Evolutionary conservation across 2,797 vertebrate species (phyloP).

Genomic region (Sebastes ruberrimus): DNA sequence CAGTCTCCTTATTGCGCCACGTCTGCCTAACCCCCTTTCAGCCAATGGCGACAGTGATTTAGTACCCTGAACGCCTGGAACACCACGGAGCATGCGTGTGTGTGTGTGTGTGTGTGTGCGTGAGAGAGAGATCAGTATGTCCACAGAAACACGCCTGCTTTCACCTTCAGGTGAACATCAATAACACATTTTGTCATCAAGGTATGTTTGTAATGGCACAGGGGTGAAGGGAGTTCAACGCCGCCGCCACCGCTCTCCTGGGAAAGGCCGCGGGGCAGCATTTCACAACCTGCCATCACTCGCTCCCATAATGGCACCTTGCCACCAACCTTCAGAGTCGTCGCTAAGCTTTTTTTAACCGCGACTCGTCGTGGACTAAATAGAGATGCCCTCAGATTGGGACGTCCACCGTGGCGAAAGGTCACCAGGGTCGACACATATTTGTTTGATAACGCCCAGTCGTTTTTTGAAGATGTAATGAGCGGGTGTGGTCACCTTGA

Average conservation of each 20-base stretch:
- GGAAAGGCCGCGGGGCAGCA: constrained; percentile 64
- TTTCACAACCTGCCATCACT: constrained; percentile 77
- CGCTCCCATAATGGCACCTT: constrained; percentile 59
- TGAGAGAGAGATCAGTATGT: constrained; percentile 44
- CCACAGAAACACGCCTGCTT: constrained; percentile 63
- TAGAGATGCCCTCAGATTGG: constrained; percentile 18
- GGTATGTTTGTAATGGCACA: constrained; percentile 74
- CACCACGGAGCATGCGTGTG: constrained; percentile 1
- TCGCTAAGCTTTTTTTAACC: constrained; percentile 24
- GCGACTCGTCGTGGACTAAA: constrained; percentile 24
- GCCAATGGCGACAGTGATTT: constrained; percentile 68
- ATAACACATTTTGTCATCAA: constrained; percentile 74
- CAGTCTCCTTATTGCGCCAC: constrained; percentile 44
- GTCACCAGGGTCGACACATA: constrained; percentile 1
- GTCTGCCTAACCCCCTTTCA: constrained; percentile 56
- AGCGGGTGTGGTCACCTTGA: constrained; percentile 55
- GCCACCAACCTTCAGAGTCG: constrained; percentile 58
- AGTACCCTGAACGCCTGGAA: constrained; percentile 35
- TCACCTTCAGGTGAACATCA: constrained; percentile 77
- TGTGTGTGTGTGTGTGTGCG: background rate
- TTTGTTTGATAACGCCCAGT: background rate
- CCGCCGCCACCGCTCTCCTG: constrained; percentile 42
- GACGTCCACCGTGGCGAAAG: background rate
- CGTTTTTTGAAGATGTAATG: background rate
- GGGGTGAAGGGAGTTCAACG: constrained; percentile 67